Evolutionary conservation across 2,113 vertebrate genomes (phyloP).

Genomic region (Heloderma charlesbogerti): DNA sequence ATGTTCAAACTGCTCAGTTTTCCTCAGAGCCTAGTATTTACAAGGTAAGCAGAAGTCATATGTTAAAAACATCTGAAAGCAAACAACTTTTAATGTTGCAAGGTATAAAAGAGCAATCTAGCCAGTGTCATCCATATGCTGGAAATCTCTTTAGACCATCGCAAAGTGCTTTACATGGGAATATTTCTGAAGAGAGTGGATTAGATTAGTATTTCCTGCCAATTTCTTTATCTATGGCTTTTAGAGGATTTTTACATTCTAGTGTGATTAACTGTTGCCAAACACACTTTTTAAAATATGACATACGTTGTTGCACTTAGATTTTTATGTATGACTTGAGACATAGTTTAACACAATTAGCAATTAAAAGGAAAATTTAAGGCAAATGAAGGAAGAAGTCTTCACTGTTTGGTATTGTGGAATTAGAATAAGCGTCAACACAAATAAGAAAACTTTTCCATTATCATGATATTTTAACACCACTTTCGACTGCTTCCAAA

Average conservation of each 20-base stretch:
- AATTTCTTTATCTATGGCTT: background rate
- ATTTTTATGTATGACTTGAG: background rate
- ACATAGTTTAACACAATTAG: background rate
- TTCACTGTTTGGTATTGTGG: background rate
- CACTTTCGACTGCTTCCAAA: background rate
- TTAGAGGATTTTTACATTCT: background rate
- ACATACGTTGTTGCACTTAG: background rate
- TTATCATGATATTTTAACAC: background rate
- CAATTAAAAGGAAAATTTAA: background rate
- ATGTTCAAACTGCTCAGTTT: conserved; percentile 63
- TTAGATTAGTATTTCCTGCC: background rate
- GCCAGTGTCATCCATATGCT: background rate
- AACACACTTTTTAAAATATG: background rate
- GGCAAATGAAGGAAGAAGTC: background rate
- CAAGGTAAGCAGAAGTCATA: conserved; percentile 67
- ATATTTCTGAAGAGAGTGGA: background rate
- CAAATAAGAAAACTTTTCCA: background rate
- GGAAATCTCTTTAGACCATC: background rate
- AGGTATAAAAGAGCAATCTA: background rate
- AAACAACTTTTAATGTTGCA: background rate
- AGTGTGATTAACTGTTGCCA: background rate
- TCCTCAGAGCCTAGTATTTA: conserved; percentile 71
- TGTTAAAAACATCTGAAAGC: conserved; percentile 17
- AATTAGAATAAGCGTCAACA: background rate
- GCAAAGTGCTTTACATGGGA: background rate